These are phyloP conservation scores for Meles meles DNA, from an alignment of 2,113 vertebrate species.

Conservation along the genomic window DNA sequence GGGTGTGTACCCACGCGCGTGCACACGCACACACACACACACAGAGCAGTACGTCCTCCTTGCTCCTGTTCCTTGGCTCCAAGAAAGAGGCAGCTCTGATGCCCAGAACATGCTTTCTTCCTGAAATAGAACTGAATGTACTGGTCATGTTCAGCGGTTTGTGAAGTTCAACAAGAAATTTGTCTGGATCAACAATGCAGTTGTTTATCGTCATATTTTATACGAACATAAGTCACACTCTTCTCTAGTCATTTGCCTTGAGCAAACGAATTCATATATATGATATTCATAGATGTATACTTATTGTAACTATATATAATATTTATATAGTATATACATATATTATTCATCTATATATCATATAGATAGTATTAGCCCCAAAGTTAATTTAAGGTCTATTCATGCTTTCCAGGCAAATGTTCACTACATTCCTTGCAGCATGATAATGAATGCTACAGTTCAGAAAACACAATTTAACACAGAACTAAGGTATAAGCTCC, in stretches of 20 bases:
- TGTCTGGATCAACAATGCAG: not conserved
- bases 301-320: not conserved
- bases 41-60: accelerated
- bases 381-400: conserved; percentile 24
- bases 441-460: conserved; percentile 28
- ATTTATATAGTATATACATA: not conserved
- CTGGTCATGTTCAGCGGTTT: not conserved
- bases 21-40: accelerated
- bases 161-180: not conserved
- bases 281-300: not conserved
- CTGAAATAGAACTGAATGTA: not conserved
- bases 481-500: not conserved
- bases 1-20: no score
- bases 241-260: not conserved
- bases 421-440: not conserved
- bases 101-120: not conserved
- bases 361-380: not conserved
- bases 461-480: conserved; percentile 27
- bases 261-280: not conserved
- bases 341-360: not conserved
- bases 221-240: not conserved
- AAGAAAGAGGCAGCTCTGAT: not conserved
- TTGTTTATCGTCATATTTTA: not conserved
- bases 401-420: not conserved
- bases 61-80: not conserved